Percentiles rank a stretch among this genome's conserved stretches.
These are phyloP conservation scores for Mayetiola destructor DNA, from an alignment of 2,888 invertebrate genomes.

Conservation along the genomic window DNA sequence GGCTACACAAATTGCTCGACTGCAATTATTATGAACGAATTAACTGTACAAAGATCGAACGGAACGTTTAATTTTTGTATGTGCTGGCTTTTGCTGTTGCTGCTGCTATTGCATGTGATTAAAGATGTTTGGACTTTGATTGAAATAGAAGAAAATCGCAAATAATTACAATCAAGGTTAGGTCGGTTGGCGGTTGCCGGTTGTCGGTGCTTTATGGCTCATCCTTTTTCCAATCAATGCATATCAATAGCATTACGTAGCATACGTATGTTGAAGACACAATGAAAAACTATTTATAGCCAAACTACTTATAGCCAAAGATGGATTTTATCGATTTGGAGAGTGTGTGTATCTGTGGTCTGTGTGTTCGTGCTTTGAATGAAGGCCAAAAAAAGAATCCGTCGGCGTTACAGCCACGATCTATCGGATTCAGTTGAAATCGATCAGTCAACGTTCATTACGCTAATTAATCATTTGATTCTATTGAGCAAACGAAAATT, in stretches of 20 bases:
- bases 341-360: too few relatives aligned
- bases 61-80: too few relatives aligned
- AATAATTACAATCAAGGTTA: slow-evolving; percentile 7
- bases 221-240: not conserved
- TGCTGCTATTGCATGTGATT: not conserved
- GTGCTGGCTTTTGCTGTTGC: too few relatives aligned
- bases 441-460: slow-evolving; percentile 10
- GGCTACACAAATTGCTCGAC: too few relatives aligned
- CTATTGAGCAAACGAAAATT: slow-evolving; percentile 9
- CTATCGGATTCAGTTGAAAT: not conserved
- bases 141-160: slow-evolving; percentile 2
- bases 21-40: slow-evolving; percentile 5
- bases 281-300: too few relatives aligned
- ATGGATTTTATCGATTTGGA: too few relatives aligned
- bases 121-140: too few relatives aligned
- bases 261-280: too few relatives aligned
- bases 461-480: slow-evolving; percentile 11
- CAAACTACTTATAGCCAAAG: too few relatives aligned
- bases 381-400: too few relatives aligned
- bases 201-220: slow-evolving; percentile 7
- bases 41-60: not conserved
- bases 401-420: not conserved
- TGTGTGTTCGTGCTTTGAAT: too few relatives aligned
- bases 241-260: too few relatives aligned
- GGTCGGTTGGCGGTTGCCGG: not conserved